These are phyloP conservation scores for Tauraco hartlaubi DNA, from an alignment of 2,797 vertebrate species.

Conservation along the genomic window DNA sequence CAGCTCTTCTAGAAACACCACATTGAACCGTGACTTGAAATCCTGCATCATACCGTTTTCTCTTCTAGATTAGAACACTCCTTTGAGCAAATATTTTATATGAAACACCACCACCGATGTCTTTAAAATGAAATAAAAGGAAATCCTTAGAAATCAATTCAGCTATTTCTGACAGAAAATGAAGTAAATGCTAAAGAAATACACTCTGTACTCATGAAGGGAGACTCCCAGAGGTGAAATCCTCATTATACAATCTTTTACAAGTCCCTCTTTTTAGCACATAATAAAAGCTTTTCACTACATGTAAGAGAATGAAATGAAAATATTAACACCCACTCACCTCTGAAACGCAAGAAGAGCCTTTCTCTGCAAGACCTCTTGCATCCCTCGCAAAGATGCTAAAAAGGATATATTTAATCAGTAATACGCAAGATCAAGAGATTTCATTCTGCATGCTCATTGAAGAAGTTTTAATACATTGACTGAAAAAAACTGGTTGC, in stretches of 20 bases:
- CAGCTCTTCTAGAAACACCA: not conserved
- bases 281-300: slow-evolving; percentile 54
- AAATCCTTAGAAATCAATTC: slow-evolving; percentile 31
- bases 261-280: slow-evolving; percentile 58
- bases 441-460: not conserved
- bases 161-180: not conserved
- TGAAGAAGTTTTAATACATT: not conserved
- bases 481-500: not conserved
- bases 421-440: not conserved
- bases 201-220: not conserved
- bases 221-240: slow-evolving; percentile 40
- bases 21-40: not conserved
- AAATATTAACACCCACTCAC: slow-evolving; percentile 83
- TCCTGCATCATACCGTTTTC: not conserved
- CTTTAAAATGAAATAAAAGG: slow-evolving; percentile 22
- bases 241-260: slow-evolving; percentile 65
- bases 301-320: slow-evolving; percentile 52
- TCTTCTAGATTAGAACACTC: not conserved
- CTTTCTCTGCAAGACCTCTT: slow-evolving; percentile 97
- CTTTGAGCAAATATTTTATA: slow-evolving; percentile 3
- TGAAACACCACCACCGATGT: not conserved
- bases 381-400: slow-evolving; percentile 94
- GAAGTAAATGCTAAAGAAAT: slow-evolving; percentile 19
- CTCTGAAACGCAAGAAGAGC: slow-evolving; percentile 97
- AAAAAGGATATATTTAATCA: slow-evolving; percentile 72